Base-by-base conservation (phyloP, 2,797 vertebrate genomes). In the Chelidonichthys spinosus region DNA sequence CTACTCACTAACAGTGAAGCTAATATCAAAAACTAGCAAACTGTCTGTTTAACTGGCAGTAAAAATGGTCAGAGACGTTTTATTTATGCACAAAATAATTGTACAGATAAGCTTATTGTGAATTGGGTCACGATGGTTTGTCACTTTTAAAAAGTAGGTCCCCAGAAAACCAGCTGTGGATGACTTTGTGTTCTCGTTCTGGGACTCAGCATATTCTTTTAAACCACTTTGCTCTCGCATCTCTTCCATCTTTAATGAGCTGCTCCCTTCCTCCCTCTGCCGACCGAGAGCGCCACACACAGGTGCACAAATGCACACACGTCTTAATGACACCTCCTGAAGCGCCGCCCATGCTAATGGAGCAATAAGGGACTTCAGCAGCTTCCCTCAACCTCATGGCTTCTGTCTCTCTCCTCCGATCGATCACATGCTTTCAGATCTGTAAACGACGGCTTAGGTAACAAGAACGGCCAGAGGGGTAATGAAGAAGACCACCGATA, bases 361-460 rank as follows among this genome's bases (percentile, higher is more conserved):
- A 65, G 75, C 80, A 85, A 84, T 78, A 72, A 71, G 69, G 40
- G 77, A 73, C 54, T 44, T 62, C 11, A 33, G 74, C 72, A 64
- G 71, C 58, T 80, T 37, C 36, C 63, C 18, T 79, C 44, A 54
- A 44, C 68, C 46, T 73, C 62, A 11, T 68, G 85, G 74, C 80
- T 63, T 76, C 77, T 50, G n/a, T 71, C 74, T 86, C 74, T 56
- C 70, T 25, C 64, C 49, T 44, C 53, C 52, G 15, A 92, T 92
- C 83, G 87, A 91, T 91, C 88, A 81, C 71, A 85, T 61, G 86
- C 89, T 90, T 80, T 92, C 90, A 92, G 85, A 84, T 85, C 75
- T 81, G 72, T 84, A 87, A 90, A 90, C 76, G 78, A 88, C 81
- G 80, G 81, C 78, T 86, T 79, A 56, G 80, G 89, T 90, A 87